Base-by-base conservation (phyloP, 1,140 invertebrate genomes). In the Zeugodacus cucurbitae region DNA sequence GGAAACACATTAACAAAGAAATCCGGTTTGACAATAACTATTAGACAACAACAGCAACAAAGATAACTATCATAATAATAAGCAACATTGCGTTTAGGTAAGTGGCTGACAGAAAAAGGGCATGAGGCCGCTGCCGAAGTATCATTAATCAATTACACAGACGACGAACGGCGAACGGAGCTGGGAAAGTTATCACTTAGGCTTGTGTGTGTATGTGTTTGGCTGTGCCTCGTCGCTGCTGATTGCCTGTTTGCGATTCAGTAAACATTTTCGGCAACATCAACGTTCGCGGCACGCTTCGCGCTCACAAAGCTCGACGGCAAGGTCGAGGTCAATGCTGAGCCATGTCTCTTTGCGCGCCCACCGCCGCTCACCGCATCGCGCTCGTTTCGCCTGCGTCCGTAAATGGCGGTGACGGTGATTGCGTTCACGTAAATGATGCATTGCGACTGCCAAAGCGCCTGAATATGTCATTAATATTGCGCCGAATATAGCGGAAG, bases 61-160 rank as follows among this genome's bases (percentile, higher is more conserved):
- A 7, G n/a, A 54, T 62, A 26, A 26, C n/a, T n/a, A 62, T 62
- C 22, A 62, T 62, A 44, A 62, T 62, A 82, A 82, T 26, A n/a
- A 82, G n/a, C 8, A n/a, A 82, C 41, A 26, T 11, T 54, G n/a
- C 26, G 22, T 48, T 82, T 44, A 26, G 74, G 74, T 48, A 82
- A 82, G 74, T 82, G 22, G n/a, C 22, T 82, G 74, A 82, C n/a
- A 48, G 70, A 1, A 48, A 82, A 82, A 26, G 37, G 37, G 44
- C 74, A 74, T 74, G 22, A 11, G 74, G 41, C 22, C 2, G 3
- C 20, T 6, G 41, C n/a, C 2, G 34, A 22, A 54, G 74, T 26
- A 82, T 82, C 74, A 82, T 82, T 82, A 82, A 82, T 82, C 74
- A 82, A 82, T 82, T 82, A n/a, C 22, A 14, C 17, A 54, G 44